Conservation (phyloP, 2,113 vertebrate species). For the Regulus satrapa region DNA sequence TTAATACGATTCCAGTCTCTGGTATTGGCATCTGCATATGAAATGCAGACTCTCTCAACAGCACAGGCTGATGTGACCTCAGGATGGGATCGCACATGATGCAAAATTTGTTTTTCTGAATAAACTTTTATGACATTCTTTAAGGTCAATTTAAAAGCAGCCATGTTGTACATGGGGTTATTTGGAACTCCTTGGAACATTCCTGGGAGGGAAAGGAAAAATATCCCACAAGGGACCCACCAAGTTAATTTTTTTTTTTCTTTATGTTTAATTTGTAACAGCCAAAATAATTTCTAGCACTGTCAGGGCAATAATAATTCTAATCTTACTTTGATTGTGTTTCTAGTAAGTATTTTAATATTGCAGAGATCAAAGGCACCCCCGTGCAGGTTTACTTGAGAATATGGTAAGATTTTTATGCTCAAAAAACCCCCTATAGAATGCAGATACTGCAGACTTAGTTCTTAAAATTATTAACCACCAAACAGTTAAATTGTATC, state of each 20-base stretch:
- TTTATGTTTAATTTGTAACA: background rate
- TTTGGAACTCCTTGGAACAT: background rate
- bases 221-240: background rate
- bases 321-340: background rate
- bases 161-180: background rate
- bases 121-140: background rate
- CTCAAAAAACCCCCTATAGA: background rate
- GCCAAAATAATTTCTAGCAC: background rate
- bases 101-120: background rate
- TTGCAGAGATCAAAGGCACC: background rate
- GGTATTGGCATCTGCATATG: conserved; percentile 10
- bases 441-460: background rate
- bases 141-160: background rate
- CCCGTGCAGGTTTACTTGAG: background rate
- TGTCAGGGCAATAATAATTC: background rate
- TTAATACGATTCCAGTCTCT: background rate
- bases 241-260: background rate
- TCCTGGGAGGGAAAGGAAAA: background rate
- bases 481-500: background rate
- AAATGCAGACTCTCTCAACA: background rate
- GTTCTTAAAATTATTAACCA: background rate
- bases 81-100: background rate
- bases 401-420: background rate
- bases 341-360: background rate
- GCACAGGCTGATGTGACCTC: background rate